Percentiles rank a stretch among this genome's conserved stretches.
phyloP scores from a whole-genome alignment of 2,113 vertebrate species.

The Pelvicachromis taeniatus region DNA sequence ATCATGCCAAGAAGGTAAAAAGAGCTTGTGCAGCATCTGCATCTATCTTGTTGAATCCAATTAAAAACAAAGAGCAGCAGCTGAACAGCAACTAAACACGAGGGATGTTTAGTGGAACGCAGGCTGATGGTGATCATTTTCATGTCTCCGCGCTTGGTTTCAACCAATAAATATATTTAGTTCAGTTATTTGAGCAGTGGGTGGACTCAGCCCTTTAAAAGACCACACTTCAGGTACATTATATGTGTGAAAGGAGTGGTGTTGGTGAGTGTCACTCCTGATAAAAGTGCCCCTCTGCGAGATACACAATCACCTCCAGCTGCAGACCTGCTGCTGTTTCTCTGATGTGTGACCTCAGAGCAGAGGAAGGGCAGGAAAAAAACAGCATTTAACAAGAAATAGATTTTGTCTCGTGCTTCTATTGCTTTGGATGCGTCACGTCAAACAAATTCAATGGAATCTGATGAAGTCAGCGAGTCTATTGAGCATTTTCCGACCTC shows the following conservation, averaged over 20 bases:
- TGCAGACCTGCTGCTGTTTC: neutral
- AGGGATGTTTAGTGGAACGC: neutral
- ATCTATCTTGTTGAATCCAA: neutral
- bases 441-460: neutral
- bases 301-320: neutral
- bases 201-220: neutral
- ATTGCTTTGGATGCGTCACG: neutral
- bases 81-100: neutral
- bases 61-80: neutral
- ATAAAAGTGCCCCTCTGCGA: slow-evolving; percentile 2
- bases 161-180: neutral
- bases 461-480: neutral
- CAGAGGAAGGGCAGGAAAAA: neutral
- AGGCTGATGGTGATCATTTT: neutral
- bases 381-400: neutral
- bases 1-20: neutral
- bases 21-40: neutral
- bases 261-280: neutral
- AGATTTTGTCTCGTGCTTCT: neutral
- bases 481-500: neutral
- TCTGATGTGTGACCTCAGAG: neutral
- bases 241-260: neutral
- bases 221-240: slow-evolving; percentile 11
- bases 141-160: neutral
- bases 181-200: neutral